Base-by-base conservation (phyloP, 2,888 invertebrate genomes). In the Dryobotodes eremita region DNA sequence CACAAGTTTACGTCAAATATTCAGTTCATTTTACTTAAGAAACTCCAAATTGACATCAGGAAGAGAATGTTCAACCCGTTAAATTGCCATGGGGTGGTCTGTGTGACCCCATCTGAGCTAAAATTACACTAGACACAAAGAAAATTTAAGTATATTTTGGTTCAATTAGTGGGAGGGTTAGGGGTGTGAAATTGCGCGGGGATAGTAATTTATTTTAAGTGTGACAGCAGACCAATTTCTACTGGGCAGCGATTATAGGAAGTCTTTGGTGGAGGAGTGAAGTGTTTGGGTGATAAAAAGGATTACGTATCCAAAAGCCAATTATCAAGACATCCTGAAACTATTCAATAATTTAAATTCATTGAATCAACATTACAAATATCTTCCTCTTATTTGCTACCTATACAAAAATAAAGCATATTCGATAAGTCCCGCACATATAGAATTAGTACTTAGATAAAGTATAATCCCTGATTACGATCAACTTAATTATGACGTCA, bases 71-170 rank as follows among this genome's bases (percentile, higher is more conserved):
- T 91, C 91, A 93, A 93, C 92, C 93, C 93, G 92, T 94, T 95
- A 94, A 93, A 95, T 95, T 94, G 91, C 93, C 89, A 92, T 92
- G 90, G 95, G 95, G 94, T 93, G 91, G 90, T 90, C 92, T 88
- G 86, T 88, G 90, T 93, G 94, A 93, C 95, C 95, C 95, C 93
- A 93, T 93, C 93, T 90, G 92, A 93, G 92, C 95, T 95, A 94
- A 95, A 95, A 95, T 95, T 95, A 95, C 94, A 92, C 93, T 91
- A 94, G 94, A 94, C 94, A 95, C 95, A 95, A 95, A 95, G 95
- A 95, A 95, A 95, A 95, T 95, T 94, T 95, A 94, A 95, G 94
- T 94, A 95, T 95, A 95, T 95, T 95, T 95, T 94, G 94, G 95
- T 94, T 92, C 95, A 95, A 95, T 95, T 95, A 95, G 94, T 93